Percentiles rank a stretch among this genome's conserved stretches.
phyloP scores from a whole-genome alignment of 2,797 vertebrate species.

The Geotria australis region DNA sequence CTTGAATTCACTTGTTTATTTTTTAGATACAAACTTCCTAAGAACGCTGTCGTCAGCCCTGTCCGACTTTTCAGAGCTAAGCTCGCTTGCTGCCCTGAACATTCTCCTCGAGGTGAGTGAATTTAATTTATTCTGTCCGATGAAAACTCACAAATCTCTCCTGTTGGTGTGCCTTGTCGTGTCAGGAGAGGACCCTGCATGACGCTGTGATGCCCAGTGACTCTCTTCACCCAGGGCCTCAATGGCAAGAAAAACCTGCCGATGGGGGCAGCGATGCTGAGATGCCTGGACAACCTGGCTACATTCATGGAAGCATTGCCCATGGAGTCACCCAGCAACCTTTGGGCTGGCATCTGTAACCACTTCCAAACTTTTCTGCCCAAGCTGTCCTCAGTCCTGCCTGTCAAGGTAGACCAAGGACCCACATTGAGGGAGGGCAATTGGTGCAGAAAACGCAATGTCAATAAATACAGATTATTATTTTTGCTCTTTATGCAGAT shows the following conservation, averaged over 20 bases:
- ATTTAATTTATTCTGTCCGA: not conserved
- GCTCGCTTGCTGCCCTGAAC: constrained; percentile 71
- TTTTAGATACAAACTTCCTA: constrained; percentile 65
- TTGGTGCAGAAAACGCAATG: too few species aligned
- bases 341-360: constrained; percentile 92
- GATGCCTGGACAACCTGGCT: constrained; percentile 89
- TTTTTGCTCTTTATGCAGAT: too few species aligned
- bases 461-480: too few species aligned
- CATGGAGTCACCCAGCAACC: constrained; percentile 93
- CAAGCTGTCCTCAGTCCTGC: constrained; percentile 71
- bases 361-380: constrained; percentile 95
- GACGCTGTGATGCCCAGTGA: too few species aligned
- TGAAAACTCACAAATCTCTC: rapidly evolving
- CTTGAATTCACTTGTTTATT: not conserved
- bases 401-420: constrained; percentile 43
- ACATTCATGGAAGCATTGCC: constrained; percentile 96
- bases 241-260: constrained; percentile 95
- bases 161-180: constrained; percentile 4
- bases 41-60: constrained; percentile 56
- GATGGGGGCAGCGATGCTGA: constrained; percentile 77
- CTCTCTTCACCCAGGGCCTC: constrained; percentile 29
- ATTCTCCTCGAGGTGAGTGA: constrained; percentile 68
- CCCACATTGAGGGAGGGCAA: too few species aligned
- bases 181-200: constrained; percentile 1
- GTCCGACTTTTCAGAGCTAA: constrained; percentile 85